Evolutionary conservation across 2,113 vertebrate species (phyloP), one percentile per base, ranked within the genome.

Genomic region (Bungarus multicinctus): DNA sequence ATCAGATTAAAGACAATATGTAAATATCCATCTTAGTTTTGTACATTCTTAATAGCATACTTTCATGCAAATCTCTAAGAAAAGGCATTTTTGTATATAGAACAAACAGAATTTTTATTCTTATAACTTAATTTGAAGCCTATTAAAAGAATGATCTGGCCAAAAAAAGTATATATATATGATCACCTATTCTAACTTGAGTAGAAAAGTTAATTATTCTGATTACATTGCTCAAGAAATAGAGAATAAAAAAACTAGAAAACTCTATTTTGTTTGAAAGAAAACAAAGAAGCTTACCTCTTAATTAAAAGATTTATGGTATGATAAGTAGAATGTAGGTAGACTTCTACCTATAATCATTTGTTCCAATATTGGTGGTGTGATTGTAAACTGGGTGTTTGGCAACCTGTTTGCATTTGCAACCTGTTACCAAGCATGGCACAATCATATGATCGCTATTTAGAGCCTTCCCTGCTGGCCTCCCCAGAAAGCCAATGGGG

Each of bases 1-100:
- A 14, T n/a, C 91, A 94, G 87, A 94, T 94, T 92, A 95, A 96
- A 94, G 74, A 39, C 3, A 64, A n/a, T 14, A 95, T 81, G 90
- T 27, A 96, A 94, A 94, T 7, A 0, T 93, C 16, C 1, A 22
- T 89, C 43, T 69, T 87, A 92, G 58, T 86, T 86, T 3, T 94
- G 81, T 93, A 96, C 89, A 94, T 52, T 92, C 27, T 47, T 94
- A 57, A 90, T 94, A 96, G 88, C 27, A 88, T 4, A 88, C 69
- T 93, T 95, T 27, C 5, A 93, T 81, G 89, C 58, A 93, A 93
- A 90, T 89, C n/a, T 34, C 2, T 1, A 4, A 91, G 47, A 50
- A 39, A 27, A 43, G 22, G 0, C 64, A 54, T 74, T 92, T 94
- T 94, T 89, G 27, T 47, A 93, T 55, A 92, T 3, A 39, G 34